Percentiles rank a stretch among this genome's conserved stretches.
These are phyloP conservation scores for Scaptodrosophila latifasciaeformis DNA, from an alignment of 2,888 invertebrate genomes.

Conservation along the genomic window DNA sequence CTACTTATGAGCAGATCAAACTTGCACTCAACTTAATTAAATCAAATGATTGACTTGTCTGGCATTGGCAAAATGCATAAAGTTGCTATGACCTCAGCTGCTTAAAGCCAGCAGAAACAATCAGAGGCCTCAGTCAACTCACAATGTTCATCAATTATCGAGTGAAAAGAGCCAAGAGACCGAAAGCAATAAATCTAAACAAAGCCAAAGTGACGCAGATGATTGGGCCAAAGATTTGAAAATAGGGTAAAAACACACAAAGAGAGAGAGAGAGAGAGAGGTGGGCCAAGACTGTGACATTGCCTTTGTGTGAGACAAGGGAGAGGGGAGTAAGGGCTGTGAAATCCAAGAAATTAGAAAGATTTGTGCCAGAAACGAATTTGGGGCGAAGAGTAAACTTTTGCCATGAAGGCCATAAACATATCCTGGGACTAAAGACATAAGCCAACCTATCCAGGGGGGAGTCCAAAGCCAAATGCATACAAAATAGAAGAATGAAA, in stretches of 20 bases:
- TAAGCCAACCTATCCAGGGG: background rate
- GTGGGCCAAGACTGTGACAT: background rate
- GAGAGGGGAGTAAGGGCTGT: background rate
- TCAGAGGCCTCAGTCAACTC: conserved; percentile 24
- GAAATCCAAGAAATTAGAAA: conserved; percentile 31
- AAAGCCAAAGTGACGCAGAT: conserved; percentile 30
- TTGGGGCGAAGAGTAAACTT: background rate
- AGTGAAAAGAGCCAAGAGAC: conserved; percentile 40
- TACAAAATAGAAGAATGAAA: background rate
- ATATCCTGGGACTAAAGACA: too few relatives aligned
- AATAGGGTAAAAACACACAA: background rate
- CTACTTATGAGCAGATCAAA: conserved; percentile 14
- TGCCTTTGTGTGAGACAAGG: background rate
- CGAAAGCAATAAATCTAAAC: conserved; percentile 56
- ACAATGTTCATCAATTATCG: conserved; percentile 61
- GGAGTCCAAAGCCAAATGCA: background rate
- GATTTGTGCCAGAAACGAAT: conserved; percentile 21
- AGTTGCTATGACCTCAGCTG: conserved; percentile 22
- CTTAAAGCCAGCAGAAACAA: conserved; percentile 4
- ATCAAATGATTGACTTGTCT: conserved; percentile 52
- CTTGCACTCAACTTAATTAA: conserved; percentile 60
- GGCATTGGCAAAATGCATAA: background rate
- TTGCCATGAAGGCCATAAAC: too few relatives aligned
- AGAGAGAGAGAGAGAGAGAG: conserved; percentile 9
- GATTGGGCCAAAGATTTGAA: background rate